Conservation (phyloP, 2,888 invertebrate species). For the Melinaea marsaeus region DNA sequence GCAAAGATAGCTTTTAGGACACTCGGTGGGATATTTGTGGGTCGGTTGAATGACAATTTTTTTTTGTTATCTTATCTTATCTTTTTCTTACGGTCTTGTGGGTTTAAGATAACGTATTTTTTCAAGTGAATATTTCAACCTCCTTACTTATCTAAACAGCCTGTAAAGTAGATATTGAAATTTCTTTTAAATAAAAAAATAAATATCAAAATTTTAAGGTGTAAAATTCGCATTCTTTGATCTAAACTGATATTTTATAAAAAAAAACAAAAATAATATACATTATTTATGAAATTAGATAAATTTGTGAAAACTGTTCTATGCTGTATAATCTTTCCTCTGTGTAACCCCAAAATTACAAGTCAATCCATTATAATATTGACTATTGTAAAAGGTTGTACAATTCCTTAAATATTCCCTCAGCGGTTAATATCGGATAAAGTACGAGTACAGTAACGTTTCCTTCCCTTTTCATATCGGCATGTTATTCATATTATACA, state of each 20-base stretch:
- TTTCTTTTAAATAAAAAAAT: too few species aligned
- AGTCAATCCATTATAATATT: slow-evolving; percentile 61
- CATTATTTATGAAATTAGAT: too few species aligned
- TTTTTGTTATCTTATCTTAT: neutral
- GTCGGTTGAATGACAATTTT: slow-evolving; percentile 3
- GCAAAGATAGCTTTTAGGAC: slow-evolving; percentile 28
- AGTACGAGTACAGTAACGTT: slow-evolving; percentile 66
- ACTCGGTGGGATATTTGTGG: slow-evolving; percentile 1
- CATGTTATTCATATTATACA: slow-evolving; percentile 78
- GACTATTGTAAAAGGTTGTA: slow-evolving; percentile 66
- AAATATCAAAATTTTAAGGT: too few species aligned
- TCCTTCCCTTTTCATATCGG: slow-evolving; percentile 76
- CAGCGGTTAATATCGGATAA: slow-evolving; percentile 77
- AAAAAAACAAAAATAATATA: too few species aligned
- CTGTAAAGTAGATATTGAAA: too few species aligned
- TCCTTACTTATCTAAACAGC: too few species aligned
- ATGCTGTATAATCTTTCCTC: too few species aligned
- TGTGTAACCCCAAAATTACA: too few species aligned
- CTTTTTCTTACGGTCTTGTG: neutral
- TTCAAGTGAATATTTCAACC: neutral
- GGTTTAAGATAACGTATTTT: neutral
- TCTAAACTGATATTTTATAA: too few species aligned
- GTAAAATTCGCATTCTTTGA: too few species aligned
- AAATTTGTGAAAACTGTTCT: too few species aligned
- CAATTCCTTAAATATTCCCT: slow-evolving; percentile 73